These are phyloP conservation scores for Anhinga anhinga DNA, from an alignment of 2,113 vertebrate species.

Conservation along the genomic window DNA sequence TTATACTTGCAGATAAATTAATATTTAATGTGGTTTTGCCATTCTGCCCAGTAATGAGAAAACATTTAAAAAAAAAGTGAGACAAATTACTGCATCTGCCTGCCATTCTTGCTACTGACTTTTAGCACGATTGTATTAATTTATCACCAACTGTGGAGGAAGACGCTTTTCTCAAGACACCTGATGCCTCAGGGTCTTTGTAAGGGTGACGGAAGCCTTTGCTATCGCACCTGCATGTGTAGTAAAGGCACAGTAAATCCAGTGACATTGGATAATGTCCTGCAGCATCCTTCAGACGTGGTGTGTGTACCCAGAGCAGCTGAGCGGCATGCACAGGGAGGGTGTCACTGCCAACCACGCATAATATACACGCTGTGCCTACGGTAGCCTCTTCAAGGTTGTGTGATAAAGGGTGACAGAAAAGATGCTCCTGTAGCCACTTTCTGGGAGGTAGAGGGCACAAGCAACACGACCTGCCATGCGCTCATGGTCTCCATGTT, in stretches of 20 bases:
- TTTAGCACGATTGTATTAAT: background rate
- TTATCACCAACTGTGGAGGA: background rate
- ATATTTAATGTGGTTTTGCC: constrained; percentile 14
- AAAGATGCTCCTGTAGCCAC: background rate
- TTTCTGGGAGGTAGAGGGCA: background rate
- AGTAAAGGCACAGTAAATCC: background rate
- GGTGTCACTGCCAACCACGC: accelerated
- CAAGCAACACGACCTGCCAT: background rate
- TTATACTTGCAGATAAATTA: background rate
- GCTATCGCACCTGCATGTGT: background rate
- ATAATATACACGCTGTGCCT: background rate
- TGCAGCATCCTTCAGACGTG: accelerated
- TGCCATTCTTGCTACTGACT: background rate
- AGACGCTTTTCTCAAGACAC: background rate
- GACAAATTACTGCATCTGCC: background rate
- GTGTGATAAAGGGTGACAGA: background rate
- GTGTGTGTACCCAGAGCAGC: background rate
- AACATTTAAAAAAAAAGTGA: background rate
- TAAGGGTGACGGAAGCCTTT: background rate
- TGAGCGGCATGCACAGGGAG: background rate
- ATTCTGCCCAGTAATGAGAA: background rate
- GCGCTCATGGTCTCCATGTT: background rate
- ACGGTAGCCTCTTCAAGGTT: background rate
- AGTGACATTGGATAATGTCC: background rate
- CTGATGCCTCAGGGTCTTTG: background rate